phyloP scores from a whole-genome alignment of 2,797 vertebrate species.

The Leptodactylus fallax region DNA sequence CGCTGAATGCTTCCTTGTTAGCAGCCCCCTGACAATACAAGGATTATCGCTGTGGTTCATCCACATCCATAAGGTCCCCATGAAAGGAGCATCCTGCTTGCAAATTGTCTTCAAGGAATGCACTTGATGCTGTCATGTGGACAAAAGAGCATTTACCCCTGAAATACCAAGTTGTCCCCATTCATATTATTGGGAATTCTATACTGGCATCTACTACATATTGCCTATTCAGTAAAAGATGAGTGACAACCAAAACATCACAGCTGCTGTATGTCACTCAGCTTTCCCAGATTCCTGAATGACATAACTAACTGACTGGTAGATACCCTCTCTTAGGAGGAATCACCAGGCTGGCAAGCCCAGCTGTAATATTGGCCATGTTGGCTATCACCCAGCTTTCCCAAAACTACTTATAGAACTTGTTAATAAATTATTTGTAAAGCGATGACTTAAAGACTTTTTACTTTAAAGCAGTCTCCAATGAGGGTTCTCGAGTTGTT shows the following conservation, averaged over 20 bases:
- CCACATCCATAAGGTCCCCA: neutral
- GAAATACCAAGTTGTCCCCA: neutral
- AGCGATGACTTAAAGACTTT: too few species aligned
- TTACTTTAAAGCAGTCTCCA: too few species aligned
- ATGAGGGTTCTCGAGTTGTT: neutral
- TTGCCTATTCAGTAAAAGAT: too few species aligned
- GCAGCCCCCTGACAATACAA: neutral
- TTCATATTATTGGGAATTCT: neutral
- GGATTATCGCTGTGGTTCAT: conserved; percentile 24
- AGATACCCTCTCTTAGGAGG: too few species aligned
- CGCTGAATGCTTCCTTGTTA: neutral
- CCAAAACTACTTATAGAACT: too few species aligned
- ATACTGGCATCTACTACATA: neutral
- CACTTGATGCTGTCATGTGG: neutral
- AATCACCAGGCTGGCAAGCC: too few species aligned
- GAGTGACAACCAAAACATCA: neutral
- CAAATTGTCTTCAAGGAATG: neutral
- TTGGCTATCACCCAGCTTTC: too few species aligned
- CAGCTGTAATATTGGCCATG: too few species aligned
- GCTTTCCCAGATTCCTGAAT: neutral
- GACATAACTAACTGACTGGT: neutral
- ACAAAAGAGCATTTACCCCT: neutral
- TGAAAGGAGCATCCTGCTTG: neutral
- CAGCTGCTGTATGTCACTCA: neutral
- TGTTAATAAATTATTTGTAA: too few species aligned